Conservation (phyloP, 2,888 invertebrate species). For the Iphiclides podalirius region DNA sequence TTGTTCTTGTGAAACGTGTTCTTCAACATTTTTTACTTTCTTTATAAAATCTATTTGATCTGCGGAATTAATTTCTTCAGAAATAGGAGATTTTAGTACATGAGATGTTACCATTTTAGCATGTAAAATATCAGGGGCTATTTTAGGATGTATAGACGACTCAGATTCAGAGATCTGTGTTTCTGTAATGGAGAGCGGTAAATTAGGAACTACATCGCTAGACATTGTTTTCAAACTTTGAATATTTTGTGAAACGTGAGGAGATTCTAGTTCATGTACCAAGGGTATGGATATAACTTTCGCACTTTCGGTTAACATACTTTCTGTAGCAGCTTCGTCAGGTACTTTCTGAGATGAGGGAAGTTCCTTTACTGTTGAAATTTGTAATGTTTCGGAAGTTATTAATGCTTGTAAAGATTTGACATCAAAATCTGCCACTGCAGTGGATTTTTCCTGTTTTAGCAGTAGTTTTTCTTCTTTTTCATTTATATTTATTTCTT, state of each 20-base stretch:
- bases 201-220: slow-evolving; percentile 77
- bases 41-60: slow-evolving; percentile 55
- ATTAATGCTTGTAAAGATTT: slow-evolving; percentile 81
- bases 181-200: slow-evolving; percentile 82
- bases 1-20: slow-evolving; percentile 51
- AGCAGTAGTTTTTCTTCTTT: slow-evolving; percentile 79
- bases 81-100: slow-evolving; percentile 63
- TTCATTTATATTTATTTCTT: slow-evolving; percentile 83
- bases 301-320: slow-evolving; percentile 82
- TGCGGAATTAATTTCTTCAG: slow-evolving; percentile 66
- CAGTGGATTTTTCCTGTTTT: slow-evolving; percentile 70
- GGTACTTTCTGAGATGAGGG: slow-evolving; percentile 74
- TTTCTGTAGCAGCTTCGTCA: slow-evolving; percentile 55
- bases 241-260: slow-evolving; percentile 39
- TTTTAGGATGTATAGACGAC: slow-evolving; percentile 63
- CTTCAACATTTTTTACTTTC: slow-evolving; percentile 32
- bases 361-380: slow-evolving; percentile 70
- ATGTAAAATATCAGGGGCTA: slow-evolving; percentile 39
- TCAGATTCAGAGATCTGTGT: slow-evolving; percentile 84
- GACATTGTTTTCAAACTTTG: slow-evolving; percentile 56
- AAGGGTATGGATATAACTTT: slow-evolving; percentile 81
- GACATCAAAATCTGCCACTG: slow-evolving; percentile 79
- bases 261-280: slow-evolving; percentile 84
- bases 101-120: slow-evolving; percentile 49
- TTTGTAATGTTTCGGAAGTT: slow-evolving; percentile 73